A percentile compares a stretch with the other conserved stretches of the same genome.
These are phyloP conservation scores for Hormaphis cornu DNA, from an alignment of 1,140 invertebrate genomes.

Conservation along the genomic window DNA sequence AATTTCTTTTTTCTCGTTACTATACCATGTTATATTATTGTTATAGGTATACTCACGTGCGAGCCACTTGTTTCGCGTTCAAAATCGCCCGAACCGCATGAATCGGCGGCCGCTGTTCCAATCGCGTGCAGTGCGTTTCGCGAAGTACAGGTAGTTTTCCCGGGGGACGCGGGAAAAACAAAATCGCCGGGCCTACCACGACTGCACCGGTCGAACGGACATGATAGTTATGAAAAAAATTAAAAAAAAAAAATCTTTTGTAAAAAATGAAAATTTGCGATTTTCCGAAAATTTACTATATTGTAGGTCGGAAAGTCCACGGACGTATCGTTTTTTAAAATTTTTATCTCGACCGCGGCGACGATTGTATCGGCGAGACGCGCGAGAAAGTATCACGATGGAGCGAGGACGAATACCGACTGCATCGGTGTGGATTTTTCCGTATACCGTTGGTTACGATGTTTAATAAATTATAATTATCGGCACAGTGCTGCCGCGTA, in stretches of 20 bases:
- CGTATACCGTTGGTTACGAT: neutral
- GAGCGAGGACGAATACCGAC: neutral
- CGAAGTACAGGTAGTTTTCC: too few relatives aligned
- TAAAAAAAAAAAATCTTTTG: too few relatives aligned
- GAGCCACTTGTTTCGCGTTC: constrained; percentile 16
- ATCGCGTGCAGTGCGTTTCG: neutral
- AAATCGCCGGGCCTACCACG: neutral
- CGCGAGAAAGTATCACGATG: neutral
- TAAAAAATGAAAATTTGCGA: too few relatives aligned
- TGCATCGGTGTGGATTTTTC: neutral
- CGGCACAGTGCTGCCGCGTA: constrained; percentile 16
- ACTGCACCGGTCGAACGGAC: too few relatives aligned
- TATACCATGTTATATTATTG: too few relatives aligned
- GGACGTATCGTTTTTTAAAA: too few relatives aligned
- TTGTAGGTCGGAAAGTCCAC: neutral
- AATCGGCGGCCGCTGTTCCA: neutral
- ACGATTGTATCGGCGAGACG: too few relatives aligned
- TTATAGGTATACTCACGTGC: constrained; percentile 9
- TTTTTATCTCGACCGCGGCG: too few relatives aligned
- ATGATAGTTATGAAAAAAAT: too few relatives aligned
- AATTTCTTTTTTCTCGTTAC: constrained; percentile 6
- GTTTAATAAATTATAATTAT: neutral
- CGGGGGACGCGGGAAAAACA: neutral
- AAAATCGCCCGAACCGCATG: constrained; percentile 4
- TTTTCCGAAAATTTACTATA: too few relatives aligned